Conservation (phyloP, 2,113 vertebrate genomes). For the Pelecanoides urinatrix region DNA sequence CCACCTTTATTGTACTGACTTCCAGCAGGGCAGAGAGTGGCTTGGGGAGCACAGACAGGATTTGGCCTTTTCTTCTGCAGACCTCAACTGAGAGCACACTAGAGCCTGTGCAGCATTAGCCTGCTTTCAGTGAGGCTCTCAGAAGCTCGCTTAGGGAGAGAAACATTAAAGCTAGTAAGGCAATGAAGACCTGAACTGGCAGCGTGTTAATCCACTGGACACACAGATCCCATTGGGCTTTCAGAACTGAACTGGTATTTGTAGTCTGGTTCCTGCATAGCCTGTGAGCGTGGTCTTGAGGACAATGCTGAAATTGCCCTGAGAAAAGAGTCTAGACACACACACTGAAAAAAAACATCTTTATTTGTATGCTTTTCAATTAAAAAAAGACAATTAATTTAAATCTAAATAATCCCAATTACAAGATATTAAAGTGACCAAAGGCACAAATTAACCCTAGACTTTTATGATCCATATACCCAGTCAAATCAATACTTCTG, state of each 20-base stretch:
- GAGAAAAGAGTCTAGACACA: neutral
- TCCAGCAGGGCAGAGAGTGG: neutral
- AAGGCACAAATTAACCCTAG: neutral
- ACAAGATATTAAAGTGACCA: neutral
- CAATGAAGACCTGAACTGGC: neutral
- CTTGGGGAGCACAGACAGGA: neutral
- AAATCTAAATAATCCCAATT: neutral
- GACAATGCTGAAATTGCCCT: neutral
- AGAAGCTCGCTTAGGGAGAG: neutral
- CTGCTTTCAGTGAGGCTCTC: neutral
- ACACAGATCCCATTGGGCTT: neutral
- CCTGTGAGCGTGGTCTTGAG: neutral
- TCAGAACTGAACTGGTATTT: neutral
- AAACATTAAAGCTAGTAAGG: neutral
- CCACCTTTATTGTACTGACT: neutral
- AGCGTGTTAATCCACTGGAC: neutral
- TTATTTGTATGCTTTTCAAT: neutral
- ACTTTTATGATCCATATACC: neutral
- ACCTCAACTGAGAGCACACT: neutral
- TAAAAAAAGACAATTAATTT: neutral
- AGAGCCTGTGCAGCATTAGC: rapidly evolving
- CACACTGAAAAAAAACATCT: neutral
- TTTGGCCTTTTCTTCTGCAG: neutral
- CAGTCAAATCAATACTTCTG: neutral
- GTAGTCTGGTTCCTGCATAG: neutral